phyloP scores from a whole-genome alignment of 2,113 vertebrate genomes.

The Numenius arquata region DNA sequence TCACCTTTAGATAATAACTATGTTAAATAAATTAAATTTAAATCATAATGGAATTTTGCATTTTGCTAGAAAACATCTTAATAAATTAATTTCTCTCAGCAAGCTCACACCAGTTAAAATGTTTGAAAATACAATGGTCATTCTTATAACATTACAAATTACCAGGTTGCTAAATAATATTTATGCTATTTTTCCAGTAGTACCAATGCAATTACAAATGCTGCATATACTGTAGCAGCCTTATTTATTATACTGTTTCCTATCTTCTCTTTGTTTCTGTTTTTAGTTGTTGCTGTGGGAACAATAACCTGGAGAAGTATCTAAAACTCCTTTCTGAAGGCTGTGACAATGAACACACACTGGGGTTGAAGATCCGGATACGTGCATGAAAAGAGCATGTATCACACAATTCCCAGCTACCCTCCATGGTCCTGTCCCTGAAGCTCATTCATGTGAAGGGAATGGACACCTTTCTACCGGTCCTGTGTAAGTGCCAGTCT shows the following conservation, averaged over 20 bases:
- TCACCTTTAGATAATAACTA: background rate
- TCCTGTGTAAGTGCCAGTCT: background rate
- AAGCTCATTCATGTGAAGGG: background rate
- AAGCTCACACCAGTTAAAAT: background rate
- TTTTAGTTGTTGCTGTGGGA: conserved; percentile 14
- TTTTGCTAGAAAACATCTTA: background rate
- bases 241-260: background rate
- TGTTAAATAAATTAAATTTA: background rate
- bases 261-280: background rate
- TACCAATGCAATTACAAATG: background rate
- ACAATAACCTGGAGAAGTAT: background rate
- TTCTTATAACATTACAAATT: background rate
- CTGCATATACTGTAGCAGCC: background rate
- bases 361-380: background rate
- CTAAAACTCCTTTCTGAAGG: background rate
- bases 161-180: background rate
- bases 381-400: background rate
- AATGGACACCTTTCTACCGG: background rate
- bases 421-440: background rate
- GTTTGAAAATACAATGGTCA: background rate
- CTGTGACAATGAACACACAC: background rate
- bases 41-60: background rate
- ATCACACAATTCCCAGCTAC: background rate
- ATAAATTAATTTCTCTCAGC: background rate
- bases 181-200: background rate